Evolutionary conservation across 1,140 invertebrate species (phyloP), one percentile per base, ranked within the genome.

Genomic region (Lepidurus apus): DNA sequence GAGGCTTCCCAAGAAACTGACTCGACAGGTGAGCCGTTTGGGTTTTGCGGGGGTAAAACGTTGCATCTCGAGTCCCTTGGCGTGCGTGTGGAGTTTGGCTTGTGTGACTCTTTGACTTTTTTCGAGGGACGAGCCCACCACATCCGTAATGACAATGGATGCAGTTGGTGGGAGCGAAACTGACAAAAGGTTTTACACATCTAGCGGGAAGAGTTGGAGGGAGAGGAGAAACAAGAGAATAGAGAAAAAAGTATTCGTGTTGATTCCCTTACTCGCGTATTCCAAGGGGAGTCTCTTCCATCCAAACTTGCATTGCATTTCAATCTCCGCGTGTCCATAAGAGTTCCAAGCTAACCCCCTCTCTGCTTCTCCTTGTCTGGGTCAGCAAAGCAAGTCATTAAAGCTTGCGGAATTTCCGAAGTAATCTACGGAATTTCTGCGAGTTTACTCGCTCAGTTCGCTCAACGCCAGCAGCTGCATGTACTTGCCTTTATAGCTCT

Each of bases 1-100:
- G 53, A 65, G 53, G 21, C 53, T 65, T 34, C 53, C 53, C n/a
- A 65, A 65, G 53, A 21, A 65, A 65, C 53, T 21, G 53, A 65
- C 53, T 65, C 53, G 53, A 65, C 53, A 65, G 53, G 53, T 65
- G 53, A 65, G 53, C 17, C 53, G 21, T 65, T 65, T 65, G 53
- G 53, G 53, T 21, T 9, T 65, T 65, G 53, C n/a, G 53, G 45
- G 1, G 53, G 53, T 65, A 21, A 65, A 21, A 65, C 53, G 53
- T 21, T 65, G 53, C 53, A 11, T 65, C 53, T 65, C 53, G 1
- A 5, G 53, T 65, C 53, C 53, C 53, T 65, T 65, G 53, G 21
- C 53, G 21, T 65, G 34, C 34, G 53, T 65, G 53, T 17, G 53
- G 8, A 65, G 53, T 65, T 65, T 65, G 53, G 53, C 53, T 65